Percentiles rank a stretch among this genome's conserved stretches.
Evolutionary conservation across 1,140 invertebrate genomes (phyloP).

Genomic region (Drosophila ananassae): DNA sequence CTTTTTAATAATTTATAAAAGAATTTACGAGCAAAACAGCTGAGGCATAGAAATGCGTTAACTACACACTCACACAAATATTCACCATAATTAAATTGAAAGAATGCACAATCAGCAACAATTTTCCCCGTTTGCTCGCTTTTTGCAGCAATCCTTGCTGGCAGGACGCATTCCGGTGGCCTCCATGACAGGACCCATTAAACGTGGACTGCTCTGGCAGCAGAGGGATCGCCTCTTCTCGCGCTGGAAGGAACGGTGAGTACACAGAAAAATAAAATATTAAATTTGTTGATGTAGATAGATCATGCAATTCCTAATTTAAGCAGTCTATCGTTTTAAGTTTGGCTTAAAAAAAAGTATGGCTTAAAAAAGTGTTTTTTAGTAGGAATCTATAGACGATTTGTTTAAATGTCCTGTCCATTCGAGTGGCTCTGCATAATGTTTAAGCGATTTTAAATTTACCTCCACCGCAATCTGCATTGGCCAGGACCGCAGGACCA

Average conservation of each 20-base stretch:
- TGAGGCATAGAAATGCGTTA: conserved; percentile 52
- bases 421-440: conserved; percentile 26
- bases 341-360: not conserved
- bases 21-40: conserved; percentile 71
- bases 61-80: conserved; percentile 29
- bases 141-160: conserved; percentile 84
- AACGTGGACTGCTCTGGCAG: conserved; percentile 88
- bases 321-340: not conserved
- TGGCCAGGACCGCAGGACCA: conserved; percentile 12
- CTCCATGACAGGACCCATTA: conserved; percentile 85
- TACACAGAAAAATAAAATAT: not conserved
- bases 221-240: conserved; percentile 88
- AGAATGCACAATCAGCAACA: conserved; percentile 68
- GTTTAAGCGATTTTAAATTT: conserved; percentile 64
- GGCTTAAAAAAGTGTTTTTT: not conserved
- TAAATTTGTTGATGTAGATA: not conserved
- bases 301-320: not conserved
- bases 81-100: conserved; percentile 56
- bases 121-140: conserved; percentile 46
- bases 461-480: conserved; percentile 56
- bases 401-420: not conserved
- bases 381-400: not conserved
- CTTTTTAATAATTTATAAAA: conserved; percentile 71
- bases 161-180: conserved; percentile 83
- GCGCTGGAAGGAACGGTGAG: conserved; percentile 88